These are phyloP conservation scores for Limonius californicus DNA, from an alignment of 1,140 invertebrate species.

Conservation along the genomic window DNA sequence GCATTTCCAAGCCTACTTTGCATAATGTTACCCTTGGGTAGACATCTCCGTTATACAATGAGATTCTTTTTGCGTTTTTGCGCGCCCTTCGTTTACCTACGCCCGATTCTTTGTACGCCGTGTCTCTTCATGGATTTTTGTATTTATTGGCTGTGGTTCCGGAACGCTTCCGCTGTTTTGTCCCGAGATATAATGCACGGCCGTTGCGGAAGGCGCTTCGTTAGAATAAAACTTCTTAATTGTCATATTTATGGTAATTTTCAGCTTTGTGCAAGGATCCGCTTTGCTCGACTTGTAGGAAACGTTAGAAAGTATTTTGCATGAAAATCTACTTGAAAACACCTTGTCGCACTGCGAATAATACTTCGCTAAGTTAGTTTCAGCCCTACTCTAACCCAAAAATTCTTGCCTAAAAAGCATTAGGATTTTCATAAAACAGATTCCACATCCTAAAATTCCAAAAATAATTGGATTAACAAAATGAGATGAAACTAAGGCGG, in stretches of 20 bases:
- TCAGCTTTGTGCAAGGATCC: constrained; percentile 16
- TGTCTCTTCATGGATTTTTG: constrained; percentile 28
- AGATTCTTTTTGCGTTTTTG: constrained; percentile 27
- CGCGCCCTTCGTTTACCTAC: constrained; percentile 26
- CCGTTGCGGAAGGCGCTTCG: constrained; percentile 8
- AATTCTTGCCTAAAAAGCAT: too few relatives aligned
- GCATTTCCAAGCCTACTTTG: constrained; percentile 32
- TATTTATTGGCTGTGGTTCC: constrained; percentile 28
- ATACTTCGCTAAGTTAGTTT: background rate
- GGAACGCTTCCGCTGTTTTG: constrained; percentile 30
- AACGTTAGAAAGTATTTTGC: background rate
- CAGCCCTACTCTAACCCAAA: too few relatives aligned
- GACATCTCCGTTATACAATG: constrained; percentile 28
- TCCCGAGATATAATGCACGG: constrained; percentile 16
- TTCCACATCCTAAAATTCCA: too few relatives aligned
- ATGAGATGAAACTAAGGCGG: too few relatives aligned
- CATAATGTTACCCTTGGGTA: constrained; percentile 34
- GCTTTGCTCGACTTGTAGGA: background rate
- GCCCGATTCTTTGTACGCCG: constrained; percentile 19
- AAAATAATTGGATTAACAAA: too few relatives aligned
- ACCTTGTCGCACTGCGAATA: constrained; percentile 1
- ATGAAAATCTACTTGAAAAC: constrained; percentile 7
- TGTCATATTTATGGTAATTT: constrained; percentile 28
- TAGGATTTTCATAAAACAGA: too few relatives aligned
- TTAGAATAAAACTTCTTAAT: constrained; percentile 30